Conservation (phyloP, 2,113 vertebrate species). For the Dicrurus megarhynchus region DNA sequence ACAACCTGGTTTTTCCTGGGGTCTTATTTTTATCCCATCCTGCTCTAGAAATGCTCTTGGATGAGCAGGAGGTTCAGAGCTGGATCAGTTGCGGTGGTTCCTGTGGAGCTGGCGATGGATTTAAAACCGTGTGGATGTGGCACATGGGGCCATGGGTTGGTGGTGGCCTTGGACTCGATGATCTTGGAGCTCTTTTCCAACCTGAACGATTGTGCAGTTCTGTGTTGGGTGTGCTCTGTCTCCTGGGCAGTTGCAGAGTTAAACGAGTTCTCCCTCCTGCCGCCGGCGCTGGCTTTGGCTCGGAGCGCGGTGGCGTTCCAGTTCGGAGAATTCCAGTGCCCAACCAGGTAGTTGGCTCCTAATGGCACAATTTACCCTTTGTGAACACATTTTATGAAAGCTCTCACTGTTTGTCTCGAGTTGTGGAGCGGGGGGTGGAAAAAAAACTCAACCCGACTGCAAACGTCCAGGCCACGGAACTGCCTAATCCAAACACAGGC, state of each 20-base stretch:
- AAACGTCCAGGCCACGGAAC: conserved; percentile 31
- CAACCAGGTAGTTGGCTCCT: conserved; percentile 39
- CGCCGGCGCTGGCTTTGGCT: not conserved
- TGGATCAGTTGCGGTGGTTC: rapidly evolving
- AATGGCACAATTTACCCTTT: conserved; percentile 66
- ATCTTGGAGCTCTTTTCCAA: not conserved
- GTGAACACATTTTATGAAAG: conserved; percentile 53
- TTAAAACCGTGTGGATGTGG: not conserved
- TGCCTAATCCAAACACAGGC: conserved; percentile 49
- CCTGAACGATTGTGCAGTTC: rapidly evolving
- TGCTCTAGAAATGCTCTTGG: not conserved
- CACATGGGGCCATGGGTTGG: rapidly evolving
- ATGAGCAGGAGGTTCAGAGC: not conserved
- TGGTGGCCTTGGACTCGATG: not conserved
- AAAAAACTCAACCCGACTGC: not conserved
- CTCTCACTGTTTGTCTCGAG: conserved; percentile 48
- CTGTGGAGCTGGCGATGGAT: not conserved
- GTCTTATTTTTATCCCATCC: not conserved
- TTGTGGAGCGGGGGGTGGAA: not conserved
- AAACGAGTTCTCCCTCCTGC: not conserved
- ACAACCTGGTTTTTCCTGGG: not conserved
- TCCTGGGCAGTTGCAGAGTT: not conserved
- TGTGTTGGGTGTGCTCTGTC: not conserved
- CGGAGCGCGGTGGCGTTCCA: not conserved
- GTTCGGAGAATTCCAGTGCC: conserved; percentile 19